A percentile compares a stretch with the other conserved stretches of the same genome.
phyloP scores from a whole-genome alignment of 2,797 vertebrate species.

The Micrastur ruficollis region DNA sequence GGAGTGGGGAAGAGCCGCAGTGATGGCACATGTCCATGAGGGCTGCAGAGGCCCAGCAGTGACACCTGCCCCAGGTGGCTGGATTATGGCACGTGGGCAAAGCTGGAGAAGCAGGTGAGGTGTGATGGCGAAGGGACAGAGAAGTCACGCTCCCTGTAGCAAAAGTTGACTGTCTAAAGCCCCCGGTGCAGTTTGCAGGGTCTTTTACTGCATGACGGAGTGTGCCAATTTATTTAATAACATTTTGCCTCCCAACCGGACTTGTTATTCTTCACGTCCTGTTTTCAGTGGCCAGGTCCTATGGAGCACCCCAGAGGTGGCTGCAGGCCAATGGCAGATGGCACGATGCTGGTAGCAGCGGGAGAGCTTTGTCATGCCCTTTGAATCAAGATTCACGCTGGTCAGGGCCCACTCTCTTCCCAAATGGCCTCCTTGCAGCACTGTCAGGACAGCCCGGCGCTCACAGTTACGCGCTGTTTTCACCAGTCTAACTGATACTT shows the following conservation, averaged over 20 bases:
- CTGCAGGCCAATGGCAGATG: background rate
- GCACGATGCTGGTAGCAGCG: background rate
- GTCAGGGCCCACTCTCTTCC: background rate
- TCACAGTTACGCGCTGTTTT: background rate
- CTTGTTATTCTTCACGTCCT: background rate
- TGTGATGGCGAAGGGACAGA: background rate
- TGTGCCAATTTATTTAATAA: background rate
- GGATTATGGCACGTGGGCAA: background rate
- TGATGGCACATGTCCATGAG: background rate
- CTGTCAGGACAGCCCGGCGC: background rate
- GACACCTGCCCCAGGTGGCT: background rate
- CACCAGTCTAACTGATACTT: too few species aligned
- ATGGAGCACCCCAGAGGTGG: background rate
- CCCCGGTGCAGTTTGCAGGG: background rate
- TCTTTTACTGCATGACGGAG: background rate
- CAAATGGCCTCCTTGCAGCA: background rate
- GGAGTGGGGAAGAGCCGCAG: background rate
- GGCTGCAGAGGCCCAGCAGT: background rate
- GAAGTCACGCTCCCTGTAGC: accelerated
- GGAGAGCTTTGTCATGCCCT: background rate
- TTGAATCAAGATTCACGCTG: too few species aligned
- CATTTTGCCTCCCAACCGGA: background rate
- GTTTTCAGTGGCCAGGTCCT: background rate
- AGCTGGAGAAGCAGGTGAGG: background rate
- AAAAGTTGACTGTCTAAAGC: background rate